Conservation (phyloP, 2,888 invertebrate genomes). For the Xestia xanthographa region DNA sequence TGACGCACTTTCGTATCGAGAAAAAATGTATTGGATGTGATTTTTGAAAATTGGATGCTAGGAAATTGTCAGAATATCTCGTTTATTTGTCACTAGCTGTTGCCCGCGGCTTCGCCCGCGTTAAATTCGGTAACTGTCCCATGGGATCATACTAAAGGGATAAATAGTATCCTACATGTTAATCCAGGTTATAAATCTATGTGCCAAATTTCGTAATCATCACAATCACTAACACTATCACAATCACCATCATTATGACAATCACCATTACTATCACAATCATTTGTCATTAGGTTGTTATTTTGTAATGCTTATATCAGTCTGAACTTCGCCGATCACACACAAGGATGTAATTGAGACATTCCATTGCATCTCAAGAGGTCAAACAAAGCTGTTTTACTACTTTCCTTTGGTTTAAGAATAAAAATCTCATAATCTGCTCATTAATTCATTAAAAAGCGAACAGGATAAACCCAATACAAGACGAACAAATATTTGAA, state of each 20-base stretch:
- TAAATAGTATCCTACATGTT: too few relatives aligned
- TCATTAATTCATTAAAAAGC: conserved; percentile 53
- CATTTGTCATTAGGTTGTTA: neutral
- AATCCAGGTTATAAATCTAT: too few relatives aligned
- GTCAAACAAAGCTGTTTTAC: neutral
- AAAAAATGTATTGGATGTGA: conserved; percentile 42
- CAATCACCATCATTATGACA: too few relatives aligned
- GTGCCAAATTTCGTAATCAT: too few relatives aligned
- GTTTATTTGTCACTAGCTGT: too few relatives aligned
- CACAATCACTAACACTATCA: too few relatives aligned
- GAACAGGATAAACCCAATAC: conserved; percentile 66
- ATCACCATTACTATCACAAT: too few relatives aligned
- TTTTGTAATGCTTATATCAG: conserved; percentile 11
- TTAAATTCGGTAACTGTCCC: too few relatives aligned
- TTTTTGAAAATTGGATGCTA: conserved; percentile 50
- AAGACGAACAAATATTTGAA: conserved; percentile 61
- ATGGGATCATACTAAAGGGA: too few relatives aligned
- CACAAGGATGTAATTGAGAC: neutral
- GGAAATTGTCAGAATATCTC: conserved; percentile 21
- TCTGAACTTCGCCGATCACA: neutral
- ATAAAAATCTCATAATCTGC: conserved; percentile 9
- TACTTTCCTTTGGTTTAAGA: conserved; percentile 6
- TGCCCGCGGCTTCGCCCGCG: too few relatives aligned
- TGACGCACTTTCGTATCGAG: conserved; percentile 69
- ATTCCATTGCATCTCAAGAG: neutral